Conservation (phyloP, 2,888 invertebrate genomes). For the Lamellibrachia columna region DNA sequence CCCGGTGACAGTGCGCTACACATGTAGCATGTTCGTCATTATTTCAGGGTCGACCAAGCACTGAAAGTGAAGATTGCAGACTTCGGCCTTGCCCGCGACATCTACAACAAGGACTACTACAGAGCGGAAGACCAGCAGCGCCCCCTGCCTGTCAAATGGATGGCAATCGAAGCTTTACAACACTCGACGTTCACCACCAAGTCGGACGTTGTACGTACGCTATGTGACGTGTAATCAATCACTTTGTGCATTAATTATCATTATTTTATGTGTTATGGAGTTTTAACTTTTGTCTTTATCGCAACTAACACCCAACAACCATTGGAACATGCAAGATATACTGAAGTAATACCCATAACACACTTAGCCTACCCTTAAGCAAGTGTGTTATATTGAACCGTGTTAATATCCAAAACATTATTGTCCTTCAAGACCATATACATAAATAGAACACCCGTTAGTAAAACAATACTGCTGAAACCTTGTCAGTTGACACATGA, state of each 20-base stretch:
- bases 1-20: neutral
- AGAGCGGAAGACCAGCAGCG: conserved; percentile 66
- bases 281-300: neutral
- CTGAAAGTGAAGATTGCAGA: conserved; percentile 70
- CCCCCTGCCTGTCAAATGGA: conserved; percentile 69
- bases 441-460: too few species aligned
- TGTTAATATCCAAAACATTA: too few species aligned
- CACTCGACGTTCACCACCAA: conserved; percentile 65
- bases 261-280: neutral
- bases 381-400: too few species aligned
- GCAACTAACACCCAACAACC: neutral
- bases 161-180: conserved; percentile 68
- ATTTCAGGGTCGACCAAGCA: conserved; percentile 66
- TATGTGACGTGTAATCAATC: neutral
- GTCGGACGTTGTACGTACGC: conserved; percentile 67
- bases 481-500: too few species aligned
- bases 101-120: conserved; percentile 70
- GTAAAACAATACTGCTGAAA: too few species aligned
- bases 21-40: neutral
- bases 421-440: too few species aligned
- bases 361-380: too few species aligned
- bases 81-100: conserved; percentile 71
- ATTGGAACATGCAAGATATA: neutral
- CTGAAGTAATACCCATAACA: neutral
- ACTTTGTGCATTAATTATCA: neutral